These are phyloP conservation scores for Murina feae DNA, from an alignment of 2,113 vertebrate species.

Conservation along the genomic window DNA sequence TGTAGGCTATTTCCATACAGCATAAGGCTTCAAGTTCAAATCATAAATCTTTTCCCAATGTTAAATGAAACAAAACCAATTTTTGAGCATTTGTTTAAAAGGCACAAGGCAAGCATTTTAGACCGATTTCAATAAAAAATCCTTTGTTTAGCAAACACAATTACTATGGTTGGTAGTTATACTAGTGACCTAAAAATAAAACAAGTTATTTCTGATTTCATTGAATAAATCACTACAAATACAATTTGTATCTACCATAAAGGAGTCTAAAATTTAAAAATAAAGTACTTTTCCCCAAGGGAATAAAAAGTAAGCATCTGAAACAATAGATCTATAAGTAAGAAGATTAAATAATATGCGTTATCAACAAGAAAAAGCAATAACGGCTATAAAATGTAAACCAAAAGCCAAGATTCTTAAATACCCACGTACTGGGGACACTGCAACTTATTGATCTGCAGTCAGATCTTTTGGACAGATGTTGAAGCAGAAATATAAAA, in stretches of 20 bases:
- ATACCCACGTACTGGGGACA: constrained; percentile 2
- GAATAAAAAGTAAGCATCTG: background rate
- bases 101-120: constrained; percentile 39
- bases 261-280: constrained; percentile 40
- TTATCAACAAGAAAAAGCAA: constrained; percentile 4
- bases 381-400: constrained; percentile 34
- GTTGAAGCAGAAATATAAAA: constrained; percentile 56
- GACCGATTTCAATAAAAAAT: constrained; percentile 36
- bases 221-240: constrained; percentile 46
- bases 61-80: constrained; percentile 42
- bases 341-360: constrained; percentile 27
- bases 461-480: constrained; percentile 22
- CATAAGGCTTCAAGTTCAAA: constrained; percentile 6
- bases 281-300: background rate
- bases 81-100: constrained; percentile 31
- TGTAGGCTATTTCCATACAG: background rate
- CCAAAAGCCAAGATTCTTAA: constrained; percentile 47
- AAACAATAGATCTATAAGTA: constrained; percentile 41
- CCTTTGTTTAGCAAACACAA: constrained; percentile 32
- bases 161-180: background rate
- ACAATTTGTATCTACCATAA: constrained; percentile 18
- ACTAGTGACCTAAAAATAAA: constrained; percentile 55
- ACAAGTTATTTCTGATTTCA: constrained; percentile 35
- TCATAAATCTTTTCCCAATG: constrained; percentile 26
- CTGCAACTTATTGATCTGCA: constrained; percentile 45